Evolutionary conservation across 2,888 invertebrate genomes (phyloP).

Genomic region (Tinea trinotella): DNA sequence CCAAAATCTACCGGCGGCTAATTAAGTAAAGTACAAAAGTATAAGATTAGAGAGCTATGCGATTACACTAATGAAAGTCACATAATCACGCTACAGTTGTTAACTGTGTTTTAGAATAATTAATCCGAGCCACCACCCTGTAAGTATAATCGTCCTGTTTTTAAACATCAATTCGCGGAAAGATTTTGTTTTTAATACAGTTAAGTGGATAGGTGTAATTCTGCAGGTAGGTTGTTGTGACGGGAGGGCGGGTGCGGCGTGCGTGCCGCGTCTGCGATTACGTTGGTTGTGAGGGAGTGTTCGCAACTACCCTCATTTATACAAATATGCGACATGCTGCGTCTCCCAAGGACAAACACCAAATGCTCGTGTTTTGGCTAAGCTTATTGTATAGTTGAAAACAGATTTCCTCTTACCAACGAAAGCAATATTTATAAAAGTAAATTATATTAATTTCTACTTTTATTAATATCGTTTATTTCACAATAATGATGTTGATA

Average conservation of each 20-base stretch:
- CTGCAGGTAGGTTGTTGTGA: constrained; percentile 27
- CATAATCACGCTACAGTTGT: constrained; percentile 13
- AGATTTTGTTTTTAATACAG: constrained; percentile 48
- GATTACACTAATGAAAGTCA: neutral
- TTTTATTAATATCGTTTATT: neutral
- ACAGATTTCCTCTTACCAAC: neutral
- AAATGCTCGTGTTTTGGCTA: neutral
- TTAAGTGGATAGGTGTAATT: constrained; percentile 45
- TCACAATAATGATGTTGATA: neutral
- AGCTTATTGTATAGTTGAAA: neutral
- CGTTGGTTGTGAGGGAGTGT: constrained; percentile 34
- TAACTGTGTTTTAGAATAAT: constrained; percentile 16
- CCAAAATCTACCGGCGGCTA: neutral
- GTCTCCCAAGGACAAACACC: constrained; percentile 10
- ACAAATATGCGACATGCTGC: constrained; percentile 18
- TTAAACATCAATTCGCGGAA: constrained; percentile 36
- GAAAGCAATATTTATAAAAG: neutral
- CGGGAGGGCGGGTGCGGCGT: constrained; percentile 25
- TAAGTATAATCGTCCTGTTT: constrained; percentile 18
- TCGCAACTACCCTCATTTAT: constrained; percentile 30
- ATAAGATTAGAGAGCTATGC: neutral
- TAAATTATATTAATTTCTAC: neutral
- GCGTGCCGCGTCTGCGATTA: constrained; percentile 35
- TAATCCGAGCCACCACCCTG: constrained; percentile 18
- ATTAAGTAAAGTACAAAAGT: neutral